Base-by-base conservation (phyloP, 53 echinoderm and acorn worm species). In the Paracentrotus lividus region DNA sequence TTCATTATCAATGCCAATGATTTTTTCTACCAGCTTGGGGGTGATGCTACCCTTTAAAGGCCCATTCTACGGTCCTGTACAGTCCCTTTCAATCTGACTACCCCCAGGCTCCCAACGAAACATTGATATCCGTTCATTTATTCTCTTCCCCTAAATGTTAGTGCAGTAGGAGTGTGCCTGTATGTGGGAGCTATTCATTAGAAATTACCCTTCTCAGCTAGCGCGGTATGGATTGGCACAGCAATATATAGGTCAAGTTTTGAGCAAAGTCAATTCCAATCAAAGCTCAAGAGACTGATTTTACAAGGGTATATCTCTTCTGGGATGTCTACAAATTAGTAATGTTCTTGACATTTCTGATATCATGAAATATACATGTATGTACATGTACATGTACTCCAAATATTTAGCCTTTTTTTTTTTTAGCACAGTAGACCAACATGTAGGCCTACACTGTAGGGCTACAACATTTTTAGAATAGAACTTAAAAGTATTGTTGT, bases 71-170 rank as follows among this genome's bases (percentile, higher is more conserved):
- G 44, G 26, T 38, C 26, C 81, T n/a, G n/a, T 47, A 72, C 36
- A 72, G 72, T 72, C 32, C 47, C 47, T 81, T 47, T 81, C n/a
- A 81, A 81, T 81, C 47, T 81, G 10, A 81, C 24, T n/a, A 27
- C 47, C 81, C 57, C 81, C 26, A 47, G 81, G 47, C 47, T 47
- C 4, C 45, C 44, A 81, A 81, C 49, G 81, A 81, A 49, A 81
- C 81, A 44, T 27, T 81, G 45, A 81, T 47, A 81, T 81, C 81
- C 81, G 81, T n/a, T 72, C 42, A n/a, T n/a, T n/a, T n/a, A n/a
- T n/a, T n/a, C n/a, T n/a, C n/a, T n/a, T n/a, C 44, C 43, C 81
- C 81, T 81, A 81, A 81, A 81, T 81, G 81, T 81, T 45, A 47
- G 81, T 81, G 47, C 81, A 45, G n/a, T 81, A 47, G 81, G 47